phyloP scores from a whole-genome alignment of 2,888 invertebrate genomes.

The Epinotia brunnichana region DNA sequence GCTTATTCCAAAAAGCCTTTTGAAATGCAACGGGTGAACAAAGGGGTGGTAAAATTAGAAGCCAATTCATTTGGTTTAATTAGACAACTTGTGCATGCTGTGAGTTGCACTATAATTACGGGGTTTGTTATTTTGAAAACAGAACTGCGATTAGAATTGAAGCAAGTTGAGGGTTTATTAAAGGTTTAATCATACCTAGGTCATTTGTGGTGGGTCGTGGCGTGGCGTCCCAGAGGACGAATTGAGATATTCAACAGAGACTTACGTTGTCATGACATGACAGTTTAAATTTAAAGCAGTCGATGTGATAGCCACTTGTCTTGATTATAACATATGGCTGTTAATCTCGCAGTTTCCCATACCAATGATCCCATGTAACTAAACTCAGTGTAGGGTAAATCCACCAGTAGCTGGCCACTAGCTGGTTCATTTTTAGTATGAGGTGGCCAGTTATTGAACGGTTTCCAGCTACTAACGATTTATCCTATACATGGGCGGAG shows the following conservation, averaged over 20 bases:
- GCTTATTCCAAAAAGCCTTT: slow-evolving; percentile 29
- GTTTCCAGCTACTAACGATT: no score
- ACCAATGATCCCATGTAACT: no score
- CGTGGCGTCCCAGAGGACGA: neutral
- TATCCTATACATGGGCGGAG: no score
- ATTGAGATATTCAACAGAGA: neutral
- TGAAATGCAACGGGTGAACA: slow-evolving; percentile 27
- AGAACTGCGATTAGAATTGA: neutral
- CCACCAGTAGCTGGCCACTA: no score
- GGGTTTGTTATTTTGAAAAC: slow-evolving; percentile 7
- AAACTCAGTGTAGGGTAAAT: no score
- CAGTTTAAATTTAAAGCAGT: no score
- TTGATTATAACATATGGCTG: no score
- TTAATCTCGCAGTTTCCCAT: no score
- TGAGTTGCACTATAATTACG: neutral
- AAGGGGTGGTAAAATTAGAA: slow-evolving; percentile 48
- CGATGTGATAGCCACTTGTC: no score
- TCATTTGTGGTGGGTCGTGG: neutral
- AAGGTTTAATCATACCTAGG: neutral
- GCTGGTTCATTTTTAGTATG: no score
- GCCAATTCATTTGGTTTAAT: slow-evolving; percentile 52
- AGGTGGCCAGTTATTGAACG: no score
- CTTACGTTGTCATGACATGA: neutral
- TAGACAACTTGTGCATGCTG: slow-evolving; percentile 45
- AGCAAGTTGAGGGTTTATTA: no score